These are phyloP conservation scores for Brotogeris chrysoptera DNA, from an alignment of 2,797 vertebrate genomes.

Conservation along the genomic window DNA sequence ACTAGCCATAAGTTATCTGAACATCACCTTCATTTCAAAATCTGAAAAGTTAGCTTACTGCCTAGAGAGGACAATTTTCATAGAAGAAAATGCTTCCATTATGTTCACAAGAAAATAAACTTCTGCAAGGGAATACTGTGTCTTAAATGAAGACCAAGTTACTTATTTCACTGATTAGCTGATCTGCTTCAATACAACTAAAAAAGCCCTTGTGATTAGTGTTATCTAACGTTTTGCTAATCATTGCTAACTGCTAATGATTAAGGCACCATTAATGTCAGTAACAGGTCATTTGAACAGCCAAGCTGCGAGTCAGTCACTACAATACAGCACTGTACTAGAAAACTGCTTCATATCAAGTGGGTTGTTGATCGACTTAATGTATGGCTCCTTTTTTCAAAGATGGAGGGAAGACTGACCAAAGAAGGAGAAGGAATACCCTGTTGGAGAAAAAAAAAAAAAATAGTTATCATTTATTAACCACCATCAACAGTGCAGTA, in stretches of 20 bases:
- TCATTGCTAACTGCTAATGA: constrained; percentile 72
- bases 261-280: constrained; percentile 74
- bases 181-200: background rate
- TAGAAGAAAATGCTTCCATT: background rate
- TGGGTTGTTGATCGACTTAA: constrained; percentile 95
- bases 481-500: background rate
- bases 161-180: constrained; percentile 27
- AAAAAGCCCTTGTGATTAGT: constrained; percentile 49
- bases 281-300: constrained; percentile 40
- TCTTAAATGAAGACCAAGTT: constrained; percentile 29
- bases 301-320: constrained; percentile 44
- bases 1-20: background rate
- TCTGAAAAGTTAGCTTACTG: constrained; percentile 26
- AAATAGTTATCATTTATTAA: background rate
- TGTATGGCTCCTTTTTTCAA: constrained; percentile 93
- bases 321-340: background rate
- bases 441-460: constrained; percentile 69
- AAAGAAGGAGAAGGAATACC: constrained; percentile 89
- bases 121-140: constrained; percentile 41
- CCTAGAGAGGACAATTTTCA: background rate
- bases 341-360: constrained; percentile 82
- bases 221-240: constrained; percentile 64
- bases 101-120: background rate
- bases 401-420: constrained; percentile 87
- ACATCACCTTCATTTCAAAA: constrained; percentile 8